Conservation (phyloP, 2,797 vertebrate species). For the Micrastur ruficollis region DNA sequence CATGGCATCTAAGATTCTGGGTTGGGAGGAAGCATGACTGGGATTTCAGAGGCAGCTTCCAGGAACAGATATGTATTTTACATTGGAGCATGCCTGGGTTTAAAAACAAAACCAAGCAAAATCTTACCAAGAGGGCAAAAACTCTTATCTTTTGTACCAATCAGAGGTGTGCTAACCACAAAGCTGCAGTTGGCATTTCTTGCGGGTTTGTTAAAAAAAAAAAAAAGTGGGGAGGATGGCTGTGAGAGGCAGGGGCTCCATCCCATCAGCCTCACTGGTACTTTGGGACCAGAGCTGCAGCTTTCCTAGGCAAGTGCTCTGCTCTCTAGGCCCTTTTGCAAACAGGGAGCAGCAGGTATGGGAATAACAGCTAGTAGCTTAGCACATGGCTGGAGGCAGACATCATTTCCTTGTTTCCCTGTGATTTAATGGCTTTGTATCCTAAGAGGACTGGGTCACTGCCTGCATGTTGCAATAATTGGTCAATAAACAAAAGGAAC, state of each 20-base stretch:
- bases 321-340: neutral
- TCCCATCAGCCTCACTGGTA: neutral
- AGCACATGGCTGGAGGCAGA: neutral
- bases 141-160: neutral
- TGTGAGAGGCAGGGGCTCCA: neutral
- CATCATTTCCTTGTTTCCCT: neutral
- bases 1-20: neutral
- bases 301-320: neutral
- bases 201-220: neutral
- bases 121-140: neutral
- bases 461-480: neutral
- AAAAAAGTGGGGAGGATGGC: neutral
- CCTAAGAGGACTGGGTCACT: neutral
- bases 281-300: neutral
- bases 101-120: neutral
- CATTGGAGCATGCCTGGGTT: neutral
- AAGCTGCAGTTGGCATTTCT: neutral
- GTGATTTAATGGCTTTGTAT: neutral
- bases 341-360: neutral
- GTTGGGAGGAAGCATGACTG: neutral
- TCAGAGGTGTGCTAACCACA: neutral
- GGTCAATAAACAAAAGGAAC: neutral
- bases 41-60: neutral
- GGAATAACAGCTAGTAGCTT: neutral
- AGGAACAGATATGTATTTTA: neutral